These are phyloP conservation scores for Grantiella picta DNA, from an alignment of 2,113 vertebrate species.

Conservation along the genomic window DNA sequence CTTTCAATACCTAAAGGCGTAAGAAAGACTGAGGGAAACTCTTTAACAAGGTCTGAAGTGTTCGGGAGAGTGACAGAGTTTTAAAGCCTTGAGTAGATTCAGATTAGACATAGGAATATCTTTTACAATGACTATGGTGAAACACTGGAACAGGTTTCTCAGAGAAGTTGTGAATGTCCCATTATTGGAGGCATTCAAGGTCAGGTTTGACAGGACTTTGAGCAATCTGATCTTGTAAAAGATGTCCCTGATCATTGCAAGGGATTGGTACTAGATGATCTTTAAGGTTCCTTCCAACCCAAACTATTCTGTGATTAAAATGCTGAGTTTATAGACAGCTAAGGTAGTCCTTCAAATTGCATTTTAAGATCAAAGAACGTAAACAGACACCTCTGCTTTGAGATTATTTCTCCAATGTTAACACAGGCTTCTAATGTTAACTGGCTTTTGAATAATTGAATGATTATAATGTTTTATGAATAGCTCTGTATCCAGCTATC, in stretches of 20 bases:
- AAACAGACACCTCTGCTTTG: neutral
- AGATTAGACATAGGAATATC: neutral
- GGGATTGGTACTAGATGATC: neutral
- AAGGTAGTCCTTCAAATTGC: neutral
- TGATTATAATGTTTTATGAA: neutral
- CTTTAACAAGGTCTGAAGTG: neutral
- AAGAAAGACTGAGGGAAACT: neutral
- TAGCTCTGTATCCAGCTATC: neutral
- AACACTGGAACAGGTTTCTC: neutral
- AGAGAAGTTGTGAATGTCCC: neutral
- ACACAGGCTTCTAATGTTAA: neutral
- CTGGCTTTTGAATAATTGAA: neutral
- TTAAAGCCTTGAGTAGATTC: neutral
- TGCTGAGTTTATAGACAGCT: neutral
- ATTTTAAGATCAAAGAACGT: neutral
- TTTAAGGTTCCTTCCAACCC: neutral
- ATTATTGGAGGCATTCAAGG: neutral
- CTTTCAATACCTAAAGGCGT: neutral
- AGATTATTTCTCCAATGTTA: neutral
- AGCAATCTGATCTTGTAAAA: neutral
- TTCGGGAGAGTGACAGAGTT: neutral
- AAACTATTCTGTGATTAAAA: neutral
- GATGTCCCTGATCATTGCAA: neutral
- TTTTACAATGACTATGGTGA: neutral
- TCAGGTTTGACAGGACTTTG: neutral